Percentiles rank a stretch among this genome's conserved stretches.
Conservation (phyloP, 1,140 invertebrate genomes). For the Diuraphis noxia region DNA sequence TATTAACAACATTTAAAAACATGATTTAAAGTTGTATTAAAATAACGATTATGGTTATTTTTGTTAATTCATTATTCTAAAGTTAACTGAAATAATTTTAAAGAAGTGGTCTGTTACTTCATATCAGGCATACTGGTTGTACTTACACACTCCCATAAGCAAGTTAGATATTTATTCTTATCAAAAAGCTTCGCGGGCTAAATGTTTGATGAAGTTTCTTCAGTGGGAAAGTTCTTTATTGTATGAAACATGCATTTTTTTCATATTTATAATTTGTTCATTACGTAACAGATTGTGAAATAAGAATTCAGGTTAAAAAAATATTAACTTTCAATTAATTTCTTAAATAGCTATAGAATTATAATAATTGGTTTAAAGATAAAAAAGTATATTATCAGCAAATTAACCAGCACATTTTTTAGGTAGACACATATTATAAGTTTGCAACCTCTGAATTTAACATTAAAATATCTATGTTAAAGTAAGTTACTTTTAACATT, state of each 20-base stretch:
- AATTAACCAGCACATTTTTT: neutral
- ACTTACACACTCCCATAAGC: too few relatives aligned
- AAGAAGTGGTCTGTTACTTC: neutral
- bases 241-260: neutral
- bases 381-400: too few relatives aligned
- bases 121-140: too few relatives aligned
- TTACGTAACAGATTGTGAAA: neutral
- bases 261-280: neutral
- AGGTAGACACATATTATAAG: neutral
- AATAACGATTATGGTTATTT: neutral
- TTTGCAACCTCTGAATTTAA: neutral
- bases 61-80: neutral
- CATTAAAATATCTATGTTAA: neutral
- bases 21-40: too few relatives aligned
- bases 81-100: neutral
- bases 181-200: neutral
- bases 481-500: neutral
- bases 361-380: too few relatives aligned
- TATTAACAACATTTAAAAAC: neutral
- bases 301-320: neutral
- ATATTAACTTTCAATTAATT: neutral
- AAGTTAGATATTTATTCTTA: neutral
- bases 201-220: neutral
- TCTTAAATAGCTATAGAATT: too few relatives aligned
- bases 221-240: neutral